Base-by-base conservation (phyloP, 2,113 vertebrate species). In the Dicaeum eximium region DNA sequence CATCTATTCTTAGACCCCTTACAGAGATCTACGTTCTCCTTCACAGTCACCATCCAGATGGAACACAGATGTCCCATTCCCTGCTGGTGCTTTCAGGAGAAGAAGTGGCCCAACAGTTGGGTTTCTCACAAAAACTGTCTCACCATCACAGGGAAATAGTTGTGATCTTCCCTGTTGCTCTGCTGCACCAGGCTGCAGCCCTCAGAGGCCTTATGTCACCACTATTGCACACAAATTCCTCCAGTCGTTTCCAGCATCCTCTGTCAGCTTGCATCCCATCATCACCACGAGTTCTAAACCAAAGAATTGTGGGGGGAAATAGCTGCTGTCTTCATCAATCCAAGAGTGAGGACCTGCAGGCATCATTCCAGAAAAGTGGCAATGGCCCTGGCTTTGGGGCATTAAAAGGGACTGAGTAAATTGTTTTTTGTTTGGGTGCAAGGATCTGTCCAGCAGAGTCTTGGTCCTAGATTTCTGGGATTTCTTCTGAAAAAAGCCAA, bases 321-420 rank as follows among this genome's bases (percentile, higher is more conserved):
- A 16, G 60, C 72, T 80, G 72, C 89, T 86, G 58, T 50, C 31
- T 22, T 25, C 28, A 4, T 8, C 12, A n/a, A 2, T 66, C 51
- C 3, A 0, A 25, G 50, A 1, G 7, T 0, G 0, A 54, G 61
- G 25, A 38, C 82, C 48, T 67, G 65, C 53, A 23, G 47, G 57
- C 10, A 4, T 37, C 2, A 0, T 3, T 65, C 23, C 22, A 16
- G 92, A 25, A 37, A 23, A 19, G 66, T 28, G 66, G 57, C 7
- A 15, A 0, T 12, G 30, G 31, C 17, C 19, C 35, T 25, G 28
- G 35, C 45, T 54, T 54, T 80, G 61, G 54, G 40, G 17, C 56
- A 33, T 31, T 64, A 37, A 0, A 19, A 35, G 38, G 23, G 18
- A 24, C 13, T 4, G 38, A 58, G 57, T 9, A 35, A 79, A 12